Percentiles rank a stretch among this genome's conserved stretches.
Conservation (phyloP, 2,797 vertebrate species). For the Hydrophis major region DNA sequence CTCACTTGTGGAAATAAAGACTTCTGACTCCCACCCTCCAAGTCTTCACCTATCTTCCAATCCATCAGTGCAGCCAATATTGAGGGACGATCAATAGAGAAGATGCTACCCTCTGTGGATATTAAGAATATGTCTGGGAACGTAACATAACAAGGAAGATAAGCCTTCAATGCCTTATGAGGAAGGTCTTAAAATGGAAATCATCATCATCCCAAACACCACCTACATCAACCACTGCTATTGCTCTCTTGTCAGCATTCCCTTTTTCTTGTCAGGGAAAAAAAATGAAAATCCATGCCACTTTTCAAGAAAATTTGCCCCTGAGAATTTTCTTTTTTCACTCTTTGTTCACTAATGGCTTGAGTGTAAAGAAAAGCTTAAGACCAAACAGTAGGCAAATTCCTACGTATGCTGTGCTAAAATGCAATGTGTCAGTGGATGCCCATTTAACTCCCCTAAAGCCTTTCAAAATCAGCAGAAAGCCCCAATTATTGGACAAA, state of each 20-base stretch:
- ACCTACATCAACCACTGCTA: neutral
- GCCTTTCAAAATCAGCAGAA: constrained; percentile 12
- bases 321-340: neutral
- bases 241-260: too few species aligned
- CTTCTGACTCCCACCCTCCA: neutral
- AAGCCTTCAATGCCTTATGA: neutral
- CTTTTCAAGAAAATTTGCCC: constrained; percentile 1
- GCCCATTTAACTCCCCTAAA: neutral
- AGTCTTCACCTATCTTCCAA: neutral
- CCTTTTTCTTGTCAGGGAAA: neutral
- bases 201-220: neutral
- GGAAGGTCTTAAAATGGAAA: neutral
- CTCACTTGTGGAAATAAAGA: neutral
- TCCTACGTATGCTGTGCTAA: neutral
- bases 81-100: neutral
- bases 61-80: neutral
- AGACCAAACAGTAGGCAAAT: constrained; percentile 4
- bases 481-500: neutral
- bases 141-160: neutral
- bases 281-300: neutral
- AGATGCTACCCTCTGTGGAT: neutral
- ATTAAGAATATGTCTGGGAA: neutral
- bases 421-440: constrained; percentile 1
- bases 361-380: neutral
- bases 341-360: neutral